Evolutionary conservation across 1,140 invertebrate genomes (phyloP).

Genomic region (Eumaeus atala): DNA sequence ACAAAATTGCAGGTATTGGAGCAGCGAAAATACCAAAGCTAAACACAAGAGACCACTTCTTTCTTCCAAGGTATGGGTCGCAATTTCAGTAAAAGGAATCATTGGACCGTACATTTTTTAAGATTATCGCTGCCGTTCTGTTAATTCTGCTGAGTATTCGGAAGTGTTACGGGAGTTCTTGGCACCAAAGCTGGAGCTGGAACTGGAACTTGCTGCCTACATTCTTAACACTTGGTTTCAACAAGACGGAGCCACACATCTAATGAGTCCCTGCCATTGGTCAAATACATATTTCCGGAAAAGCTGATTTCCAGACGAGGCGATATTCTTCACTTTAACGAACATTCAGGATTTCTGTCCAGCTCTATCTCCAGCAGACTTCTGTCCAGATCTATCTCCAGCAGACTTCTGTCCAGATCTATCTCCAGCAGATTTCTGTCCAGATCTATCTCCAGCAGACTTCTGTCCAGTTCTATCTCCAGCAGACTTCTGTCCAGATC

Average conservation of each 20-base stretch:
- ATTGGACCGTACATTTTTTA: constrained; percentile 38
- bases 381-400: no score
- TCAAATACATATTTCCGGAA: constrained; percentile 12
- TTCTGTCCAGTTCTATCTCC: no score
- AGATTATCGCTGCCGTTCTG: constrained; percentile 25
- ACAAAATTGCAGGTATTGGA: no score
- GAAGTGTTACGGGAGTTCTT: constrained; percentile 34
- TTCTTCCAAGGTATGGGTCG: constrained; percentile 12
- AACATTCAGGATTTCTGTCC: constrained; percentile 13
- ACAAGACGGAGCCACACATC: constrained; percentile 17
- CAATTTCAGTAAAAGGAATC: constrained; percentile 28
- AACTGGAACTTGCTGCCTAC: constrained; percentile 11
- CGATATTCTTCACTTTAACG: constrained; percentile 13
- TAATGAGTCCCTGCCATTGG: constrained; percentile 12
- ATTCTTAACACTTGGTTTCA: no score
- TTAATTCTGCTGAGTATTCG: constrained; percentile 33
- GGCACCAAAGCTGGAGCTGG: constrained; percentile 21
- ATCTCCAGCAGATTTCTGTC: no score
- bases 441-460: no score
- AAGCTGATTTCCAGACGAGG: constrained; percentile 15
- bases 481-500: no score
- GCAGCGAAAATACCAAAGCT: constrained; percentile 18
- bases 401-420: no score
- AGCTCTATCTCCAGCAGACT: constrained; percentile 11
- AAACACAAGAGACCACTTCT: no score